Evolutionary conservation across 2,113 vertebrate genomes (phyloP).

Genomic region (Daphoenositta chrysoptera): DNA sequence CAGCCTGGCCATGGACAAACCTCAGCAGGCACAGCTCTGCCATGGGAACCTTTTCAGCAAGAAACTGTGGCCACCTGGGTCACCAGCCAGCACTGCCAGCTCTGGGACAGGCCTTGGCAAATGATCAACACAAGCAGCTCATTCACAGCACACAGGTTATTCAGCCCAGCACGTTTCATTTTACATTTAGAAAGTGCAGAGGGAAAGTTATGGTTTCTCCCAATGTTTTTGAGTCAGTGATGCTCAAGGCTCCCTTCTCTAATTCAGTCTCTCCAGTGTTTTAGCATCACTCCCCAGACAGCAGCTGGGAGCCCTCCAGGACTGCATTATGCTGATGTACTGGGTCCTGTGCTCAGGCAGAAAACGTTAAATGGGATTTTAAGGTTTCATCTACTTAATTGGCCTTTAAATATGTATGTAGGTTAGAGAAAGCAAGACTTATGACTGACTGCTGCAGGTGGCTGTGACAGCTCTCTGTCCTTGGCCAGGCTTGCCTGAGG

Average conservation of each 20-base stretch:
- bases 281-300: neutral
- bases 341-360: neutral
- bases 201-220: neutral
- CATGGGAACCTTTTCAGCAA: neutral
- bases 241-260: neutral
- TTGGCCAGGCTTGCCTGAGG: neutral
- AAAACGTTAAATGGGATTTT: neutral
- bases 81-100: neutral
- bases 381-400: neutral
- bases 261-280: neutral
- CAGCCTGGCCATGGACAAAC: neutral
- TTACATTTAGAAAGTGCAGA: neutral
- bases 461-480: neutral
- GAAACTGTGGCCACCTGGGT: neutral
- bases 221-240: neutral
- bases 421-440: conserved; percentile 10
- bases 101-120: neutral
- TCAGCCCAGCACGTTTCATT: neutral
- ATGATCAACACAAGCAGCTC: rapidly evolving
- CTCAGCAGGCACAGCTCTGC: neutral
- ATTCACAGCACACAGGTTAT: neutral
- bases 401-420: conserved; percentile 20
- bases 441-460: neutral
- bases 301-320: neutral
- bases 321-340: rapidly evolving